These are phyloP conservation scores for Mormyrus hasselquistii DNA, from an alignment of 2,797 vertebrate species.

Conservation along the genomic window DNA sequence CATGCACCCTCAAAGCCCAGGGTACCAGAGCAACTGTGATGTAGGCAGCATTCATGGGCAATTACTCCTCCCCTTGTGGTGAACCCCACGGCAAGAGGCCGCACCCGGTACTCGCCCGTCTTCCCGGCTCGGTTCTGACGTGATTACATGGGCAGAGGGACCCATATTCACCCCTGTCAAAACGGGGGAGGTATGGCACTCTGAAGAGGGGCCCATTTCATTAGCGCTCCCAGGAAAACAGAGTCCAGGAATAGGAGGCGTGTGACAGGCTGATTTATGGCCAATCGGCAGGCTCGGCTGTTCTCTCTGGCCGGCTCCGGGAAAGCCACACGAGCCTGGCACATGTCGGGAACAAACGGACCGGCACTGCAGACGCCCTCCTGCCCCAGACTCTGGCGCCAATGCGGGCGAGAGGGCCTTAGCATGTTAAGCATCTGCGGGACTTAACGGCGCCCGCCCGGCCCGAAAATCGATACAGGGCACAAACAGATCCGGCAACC, in stretches of 20 bases:
- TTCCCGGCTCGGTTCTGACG: background rate
- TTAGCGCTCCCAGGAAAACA: conserved; percentile 25
- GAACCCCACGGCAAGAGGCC: background rate
- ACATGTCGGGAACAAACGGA: background rate
- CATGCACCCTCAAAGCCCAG: background rate
- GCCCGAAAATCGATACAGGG: background rate
- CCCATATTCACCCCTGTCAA: background rate
- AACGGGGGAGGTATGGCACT: conserved; percentile 7
- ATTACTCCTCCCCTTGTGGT: background rate
- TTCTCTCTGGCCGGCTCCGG: background rate
- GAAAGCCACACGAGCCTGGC: background rate
- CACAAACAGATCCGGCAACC: background rate
- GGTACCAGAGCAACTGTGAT: background rate
- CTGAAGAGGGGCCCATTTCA: conserved; percentile 16
- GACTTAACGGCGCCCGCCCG: background rate
- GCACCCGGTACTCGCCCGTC: background rate
- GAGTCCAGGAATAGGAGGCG: conserved; percentile 25
- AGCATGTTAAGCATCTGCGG: background rate
- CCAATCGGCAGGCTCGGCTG: background rate
- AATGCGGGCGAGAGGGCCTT: background rate
- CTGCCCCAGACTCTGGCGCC: background rate
- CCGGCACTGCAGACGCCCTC: background rate
- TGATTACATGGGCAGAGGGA: background rate
- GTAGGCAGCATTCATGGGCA: background rate
- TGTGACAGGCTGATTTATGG: conserved; percentile 38